Conservation (phyloP, 2,888 invertebrate species). For the Marasmarcha lunaedactyla region DNA sequence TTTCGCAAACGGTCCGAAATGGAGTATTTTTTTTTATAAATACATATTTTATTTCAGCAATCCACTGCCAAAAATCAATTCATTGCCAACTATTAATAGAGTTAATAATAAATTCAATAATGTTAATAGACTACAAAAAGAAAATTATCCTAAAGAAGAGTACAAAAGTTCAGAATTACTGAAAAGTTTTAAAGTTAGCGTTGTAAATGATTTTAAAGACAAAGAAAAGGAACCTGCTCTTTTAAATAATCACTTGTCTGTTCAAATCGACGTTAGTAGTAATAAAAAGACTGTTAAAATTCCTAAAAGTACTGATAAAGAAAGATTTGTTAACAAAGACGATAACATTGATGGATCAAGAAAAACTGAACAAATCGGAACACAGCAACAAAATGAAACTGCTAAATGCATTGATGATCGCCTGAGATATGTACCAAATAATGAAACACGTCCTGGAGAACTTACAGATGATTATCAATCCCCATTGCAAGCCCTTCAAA, state of each 20-base stretch:
- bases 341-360: slow-evolving; percentile 7
- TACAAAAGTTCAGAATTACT: slow-evolving; percentile 24
- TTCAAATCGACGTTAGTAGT: slow-evolving; percentile 35
- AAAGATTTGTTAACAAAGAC: slow-evolving; percentile 19
- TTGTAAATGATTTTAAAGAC: slow-evolving; percentile 32
- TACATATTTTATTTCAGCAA: slow-evolving; percentile 2
- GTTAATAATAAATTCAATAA: slow-evolving; percentile 20
- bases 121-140: slow-evolving; percentile 49
- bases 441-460: not conserved
- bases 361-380: slow-evolving; percentile 5
- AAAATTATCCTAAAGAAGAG: slow-evolving; percentile 37
- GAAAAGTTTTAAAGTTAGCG: slow-evolving; percentile 36
- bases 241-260: slow-evolving; percentile 25
- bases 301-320: slow-evolving; percentile 22
- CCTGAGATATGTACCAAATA: no score
- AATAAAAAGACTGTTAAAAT: slow-evolving; percentile 40
- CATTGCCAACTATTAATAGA: slow-evolving; percentile 17
- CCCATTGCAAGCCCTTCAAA: slow-evolving; percentile 44
- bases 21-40: no score
- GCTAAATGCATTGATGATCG: not conserved
- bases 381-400: not conserved
- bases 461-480: slow-evolving; percentile 44
- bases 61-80: no score
- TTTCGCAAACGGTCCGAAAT: no score
- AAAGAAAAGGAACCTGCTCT: slow-evolving; percentile 15